These are phyloP conservation scores for Caenorhabditis sp. DNA, from an alignment of 2,888 invertebrate genomes.

Conservation along the genomic window DNA sequence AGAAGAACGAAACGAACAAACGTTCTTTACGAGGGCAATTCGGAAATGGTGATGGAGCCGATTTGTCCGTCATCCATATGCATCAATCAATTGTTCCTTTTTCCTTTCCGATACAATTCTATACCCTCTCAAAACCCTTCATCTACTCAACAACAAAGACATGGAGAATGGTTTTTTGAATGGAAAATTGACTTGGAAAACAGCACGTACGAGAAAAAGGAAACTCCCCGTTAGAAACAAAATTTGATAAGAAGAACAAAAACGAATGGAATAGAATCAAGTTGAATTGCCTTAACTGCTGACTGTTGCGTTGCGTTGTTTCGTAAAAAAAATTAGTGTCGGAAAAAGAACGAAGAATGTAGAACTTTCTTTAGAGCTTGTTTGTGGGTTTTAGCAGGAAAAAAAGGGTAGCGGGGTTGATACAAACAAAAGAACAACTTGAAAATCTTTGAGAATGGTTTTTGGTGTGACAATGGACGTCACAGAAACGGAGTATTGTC, in stretches of 20 bases:
- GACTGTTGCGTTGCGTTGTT: too few species aligned
- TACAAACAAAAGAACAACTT: slow-evolving; percentile 55
- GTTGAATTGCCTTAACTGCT: neutral
- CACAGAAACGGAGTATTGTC: slow-evolving; percentile 50
- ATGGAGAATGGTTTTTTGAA: slow-evolving; percentile 1
- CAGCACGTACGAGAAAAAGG: slow-evolving; percentile 33
- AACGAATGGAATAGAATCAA: neutral
- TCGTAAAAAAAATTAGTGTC: neutral
- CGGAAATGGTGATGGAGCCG: neutral
- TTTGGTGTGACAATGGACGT: slow-evolving; percentile 45
- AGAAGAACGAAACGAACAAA: neutral
- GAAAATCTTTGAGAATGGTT: slow-evolving; percentile 43
- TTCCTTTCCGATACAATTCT: too few species aligned
- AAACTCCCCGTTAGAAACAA: slow-evolving; percentile 2
- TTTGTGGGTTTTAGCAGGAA: slow-evolving; percentile 11
- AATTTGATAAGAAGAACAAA: slow-evolving; percentile 43
- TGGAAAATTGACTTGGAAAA: neutral
- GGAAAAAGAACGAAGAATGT: neutral
- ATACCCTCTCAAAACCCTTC: neutral
- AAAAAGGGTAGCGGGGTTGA: neutral
- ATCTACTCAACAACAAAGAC: neutral
- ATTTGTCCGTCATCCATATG: neutral
- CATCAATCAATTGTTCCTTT: neutral
- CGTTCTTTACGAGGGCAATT: slow-evolving; percentile 5
- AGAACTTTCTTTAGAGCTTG: slow-evolving; percentile 20